Evolutionary conservation across 2,797 vertebrate genomes (phyloP), one percentile per base, ranked within the genome.

Genomic region (Tiaroga cobitis): DNA sequence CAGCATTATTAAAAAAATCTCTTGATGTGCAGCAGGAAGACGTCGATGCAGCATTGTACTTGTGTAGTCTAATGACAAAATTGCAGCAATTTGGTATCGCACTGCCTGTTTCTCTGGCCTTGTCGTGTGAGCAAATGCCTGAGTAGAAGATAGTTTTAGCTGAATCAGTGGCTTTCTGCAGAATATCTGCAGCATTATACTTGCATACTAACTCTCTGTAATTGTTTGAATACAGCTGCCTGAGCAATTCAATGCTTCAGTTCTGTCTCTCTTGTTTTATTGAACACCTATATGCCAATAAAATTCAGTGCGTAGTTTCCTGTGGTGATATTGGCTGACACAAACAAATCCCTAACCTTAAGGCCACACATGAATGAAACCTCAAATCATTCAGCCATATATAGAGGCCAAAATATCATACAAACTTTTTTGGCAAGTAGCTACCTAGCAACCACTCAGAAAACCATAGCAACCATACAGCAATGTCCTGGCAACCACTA

Each of bases 121-220:
- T 84, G 51, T 85, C 26, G 13, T 70, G 39, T n/a, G 49, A 79
- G 75, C 75, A 79, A 78, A 84, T 84, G 34, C 49, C 51, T n/a
- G 24, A 49, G 67, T 85, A 61, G 49, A 59, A 80, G 80, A 85
- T 61, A 49, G 68, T 54, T 79, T 6, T 41, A 61, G 19, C 34
- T 41, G n/a, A 43, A 61, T 43, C 39, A 9, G 49, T 72, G 75
- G 65, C 65, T 61, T 61, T 69, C 61, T 26, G 21, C 15, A 49
- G 10, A 5, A 77, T 26, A 59, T 49, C 54, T 72, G 21, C 54
- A 73, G 65, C 29, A 29, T 29, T 54, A 56, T 59, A 78, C 67
- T 26, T 72, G 68, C 54, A 46, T 80, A 61, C 51, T 46, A 69
- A 32, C 34, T 84, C 61, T 43, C 37, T 63, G 51, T 77, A 26